These are phyloP conservation scores for Chironomus striatipennis DNA, from an alignment of 1,140 invertebrate genomes.

Conservation along the genomic window DNA sequence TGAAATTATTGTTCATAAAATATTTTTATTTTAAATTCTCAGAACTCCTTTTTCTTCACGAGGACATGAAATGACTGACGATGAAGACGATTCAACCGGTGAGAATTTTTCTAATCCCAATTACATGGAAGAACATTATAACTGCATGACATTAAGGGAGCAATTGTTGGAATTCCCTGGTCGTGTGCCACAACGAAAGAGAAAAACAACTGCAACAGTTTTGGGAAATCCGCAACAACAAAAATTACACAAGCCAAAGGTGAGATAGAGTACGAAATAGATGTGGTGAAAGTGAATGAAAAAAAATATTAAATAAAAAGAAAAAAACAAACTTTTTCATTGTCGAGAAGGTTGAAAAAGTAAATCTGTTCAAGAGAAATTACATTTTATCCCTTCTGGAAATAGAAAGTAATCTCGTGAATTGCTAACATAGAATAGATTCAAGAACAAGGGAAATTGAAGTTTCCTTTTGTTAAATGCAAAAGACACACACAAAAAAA, in stretches of 20 bases:
- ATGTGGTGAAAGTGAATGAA: no score
- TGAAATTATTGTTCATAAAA: no score
- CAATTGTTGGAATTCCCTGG: conserved; percentile 39
- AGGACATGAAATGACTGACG: background rate
- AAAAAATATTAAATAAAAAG: background rate
- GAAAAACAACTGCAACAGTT: conserved; percentile 31
- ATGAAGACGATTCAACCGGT: background rate
- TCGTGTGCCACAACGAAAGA: conserved; percentile 39
- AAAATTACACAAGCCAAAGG: conserved; percentile 23
- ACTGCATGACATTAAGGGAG: conserved; percentile 38
- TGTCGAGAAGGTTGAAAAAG: background rate
- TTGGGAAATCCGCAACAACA: background rate
- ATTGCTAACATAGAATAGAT: background rate
- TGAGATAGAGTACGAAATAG: background rate
- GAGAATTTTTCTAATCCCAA: background rate
- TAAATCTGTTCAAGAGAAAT: background rate
- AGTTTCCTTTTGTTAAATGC: no score
- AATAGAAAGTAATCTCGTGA: conserved; percentile 8
- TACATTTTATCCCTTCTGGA: conserved; percentile 12
- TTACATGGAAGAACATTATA: conserved; percentile 38
- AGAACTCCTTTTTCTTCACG: background rate
- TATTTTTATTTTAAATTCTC: no score
- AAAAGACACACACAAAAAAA: no score
- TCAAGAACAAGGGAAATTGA: background rate
- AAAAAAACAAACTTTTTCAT: background rate